Conservation (phyloP, 1,140 invertebrate genomes). For the Scaptomyza montana region DNA sequence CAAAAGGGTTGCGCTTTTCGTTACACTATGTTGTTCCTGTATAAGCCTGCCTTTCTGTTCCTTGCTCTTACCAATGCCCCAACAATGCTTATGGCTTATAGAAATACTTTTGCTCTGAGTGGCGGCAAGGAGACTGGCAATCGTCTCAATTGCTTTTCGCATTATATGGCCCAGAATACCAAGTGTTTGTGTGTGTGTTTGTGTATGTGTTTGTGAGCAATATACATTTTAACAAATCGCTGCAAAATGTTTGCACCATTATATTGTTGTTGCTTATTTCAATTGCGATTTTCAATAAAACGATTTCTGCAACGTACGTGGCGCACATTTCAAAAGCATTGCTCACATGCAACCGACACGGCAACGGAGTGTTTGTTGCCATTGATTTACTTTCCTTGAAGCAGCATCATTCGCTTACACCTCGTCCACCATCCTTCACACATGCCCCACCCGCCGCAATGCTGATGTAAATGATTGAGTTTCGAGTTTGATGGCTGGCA, state of each 20-base stretch:
- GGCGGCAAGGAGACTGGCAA: constrained; percentile 33
- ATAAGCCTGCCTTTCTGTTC: neutral
- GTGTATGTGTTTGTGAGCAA: constrained; percentile 14
- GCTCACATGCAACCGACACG: constrained; percentile 57
- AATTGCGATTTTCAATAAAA: constrained; percentile 51
- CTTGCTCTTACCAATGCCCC: constrained; percentile 16
- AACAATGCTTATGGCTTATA: constrained; percentile 18
- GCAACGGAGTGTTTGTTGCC: constrained; percentile 16
- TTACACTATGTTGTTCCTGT: too few relatives aligned
- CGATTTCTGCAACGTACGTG: constrained; percentile 67
- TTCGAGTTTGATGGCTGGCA: constrained; percentile 61
- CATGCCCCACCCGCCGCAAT: neutral
- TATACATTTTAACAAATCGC: constrained; percentile 65
- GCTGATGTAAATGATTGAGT: constrained; percentile 65
- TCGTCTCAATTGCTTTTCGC: constrained; percentile 48
- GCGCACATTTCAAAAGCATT: constrained; percentile 75
- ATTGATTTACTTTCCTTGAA: constrained; percentile 26
- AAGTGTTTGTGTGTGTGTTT: constrained; percentile 1
- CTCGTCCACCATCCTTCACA: neutral
- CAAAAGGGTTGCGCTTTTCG: neutral
- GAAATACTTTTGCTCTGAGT: constrained; percentile 9
- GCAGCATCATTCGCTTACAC: neutral
- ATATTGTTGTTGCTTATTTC: constrained; percentile 54
- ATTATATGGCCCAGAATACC: constrained; percentile 37
- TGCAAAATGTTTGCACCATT: constrained; percentile 71